Conservation (phyloP, 1,140 invertebrate genomes). For the Odontomachus brunneus region DNA sequence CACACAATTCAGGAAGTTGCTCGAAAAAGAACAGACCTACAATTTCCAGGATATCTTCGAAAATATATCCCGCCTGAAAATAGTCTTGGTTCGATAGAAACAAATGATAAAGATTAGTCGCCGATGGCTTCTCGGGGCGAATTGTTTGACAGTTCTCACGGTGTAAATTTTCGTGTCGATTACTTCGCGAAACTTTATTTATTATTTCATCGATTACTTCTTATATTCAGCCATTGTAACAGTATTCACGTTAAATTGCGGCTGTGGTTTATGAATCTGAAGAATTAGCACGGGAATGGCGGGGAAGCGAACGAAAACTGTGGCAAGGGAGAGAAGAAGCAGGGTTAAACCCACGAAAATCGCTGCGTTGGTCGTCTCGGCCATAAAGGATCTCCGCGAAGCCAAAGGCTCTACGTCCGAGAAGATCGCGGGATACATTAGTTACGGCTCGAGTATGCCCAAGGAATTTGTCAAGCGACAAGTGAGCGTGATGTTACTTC, state of each 20-base stretch:
- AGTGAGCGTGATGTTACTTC: conserved; percentile 69
- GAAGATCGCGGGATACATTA: conserved; percentile 79
- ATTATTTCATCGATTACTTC: too few relatives aligned
- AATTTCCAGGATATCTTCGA: neutral
- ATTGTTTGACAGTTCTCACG: neutral
- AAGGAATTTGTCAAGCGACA: conserved; percentile 73
- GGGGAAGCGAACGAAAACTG: conserved; percentile 7
- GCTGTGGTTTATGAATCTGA: neutral
- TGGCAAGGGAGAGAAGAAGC: conserved; percentile 29
- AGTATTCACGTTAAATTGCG: conserved; percentile 30
- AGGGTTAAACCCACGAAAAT: conserved; percentile 74
- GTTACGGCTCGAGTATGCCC: conserved; percentile 71
- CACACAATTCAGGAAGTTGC: too few relatives aligned
- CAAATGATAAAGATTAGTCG: conserved; percentile 36
- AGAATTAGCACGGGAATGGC: conserved; percentile 36
- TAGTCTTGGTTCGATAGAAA: conserved; percentile 36
- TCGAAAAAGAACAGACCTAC: too few relatives aligned
- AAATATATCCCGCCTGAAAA: neutral
- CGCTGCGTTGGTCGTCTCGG: conserved; percentile 76
- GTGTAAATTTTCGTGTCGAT: conserved; percentile 39
- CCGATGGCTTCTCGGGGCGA: neutral
- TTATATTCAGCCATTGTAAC: neutral
- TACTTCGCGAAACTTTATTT: neutral
- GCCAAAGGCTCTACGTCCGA: conserved; percentile 74
- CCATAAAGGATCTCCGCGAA: conserved; percentile 78